Percentiles rank a stretch among this genome's conserved stretches.
These are phyloP conservation scores for Tenrec ecaudatus DNA, from an alignment of 2,113 vertebrate species.

Conservation along the genomic window DNA sequence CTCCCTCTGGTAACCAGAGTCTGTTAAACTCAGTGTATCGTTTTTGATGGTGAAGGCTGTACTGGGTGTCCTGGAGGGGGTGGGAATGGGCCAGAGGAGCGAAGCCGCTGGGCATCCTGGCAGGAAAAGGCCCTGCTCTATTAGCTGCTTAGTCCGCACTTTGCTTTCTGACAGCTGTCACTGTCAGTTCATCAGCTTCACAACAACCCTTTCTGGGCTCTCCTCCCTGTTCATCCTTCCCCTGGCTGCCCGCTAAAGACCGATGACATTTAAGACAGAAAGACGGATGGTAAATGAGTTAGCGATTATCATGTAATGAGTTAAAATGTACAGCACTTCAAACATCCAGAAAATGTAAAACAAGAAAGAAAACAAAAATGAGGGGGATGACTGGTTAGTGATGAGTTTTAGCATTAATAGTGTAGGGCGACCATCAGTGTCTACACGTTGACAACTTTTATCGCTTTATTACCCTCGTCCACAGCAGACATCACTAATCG, in stretches of 20 bases:
- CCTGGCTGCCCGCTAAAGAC: neutral
- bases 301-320: neutral
- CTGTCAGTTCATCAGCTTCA: neutral
- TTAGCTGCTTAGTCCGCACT: neutral
- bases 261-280: neutral
- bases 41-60: neutral
- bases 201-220: neutral
- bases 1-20: neutral
- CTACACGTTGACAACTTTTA: neutral
- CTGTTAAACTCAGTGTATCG: neutral
- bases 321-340: neutral
- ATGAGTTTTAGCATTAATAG: neutral
- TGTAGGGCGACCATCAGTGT: neutral
- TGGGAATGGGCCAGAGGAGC: neutral
- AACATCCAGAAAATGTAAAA: neutral
- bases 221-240: neutral
- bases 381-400: too few relatives aligned
- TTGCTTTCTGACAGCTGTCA: constrained; percentile 62
- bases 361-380: neutral
- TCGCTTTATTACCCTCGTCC: neutral
- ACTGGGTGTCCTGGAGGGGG: neutral
- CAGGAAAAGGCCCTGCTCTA: neutral
- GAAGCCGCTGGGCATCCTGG: neutral
- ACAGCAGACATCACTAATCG: neutral
- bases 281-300: neutral